Percentiles rank a stretch among this genome's conserved stretches.
These are phyloP conservation scores for Aspidiotus rigidus DNA, from an alignment of 2,888 invertebrate genomes.

Conservation along the genomic window DNA sequence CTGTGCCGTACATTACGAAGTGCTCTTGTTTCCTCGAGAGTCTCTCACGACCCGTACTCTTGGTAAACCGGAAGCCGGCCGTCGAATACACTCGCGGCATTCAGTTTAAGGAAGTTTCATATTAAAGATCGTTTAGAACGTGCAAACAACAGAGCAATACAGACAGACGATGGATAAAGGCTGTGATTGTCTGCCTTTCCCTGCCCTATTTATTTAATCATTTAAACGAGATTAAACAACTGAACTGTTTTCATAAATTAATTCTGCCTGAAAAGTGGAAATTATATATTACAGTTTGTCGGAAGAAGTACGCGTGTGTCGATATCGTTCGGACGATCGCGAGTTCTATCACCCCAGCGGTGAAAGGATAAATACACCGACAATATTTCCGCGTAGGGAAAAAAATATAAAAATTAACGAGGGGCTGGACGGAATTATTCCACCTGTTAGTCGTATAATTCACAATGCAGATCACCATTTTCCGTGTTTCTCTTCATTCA, in stretches of 20 bases:
- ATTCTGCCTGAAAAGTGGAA: slow-evolving; percentile 18
- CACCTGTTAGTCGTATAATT: slow-evolving; percentile 32
- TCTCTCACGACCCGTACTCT: slow-evolving; percentile 33
- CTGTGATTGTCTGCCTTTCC: slow-evolving; percentile 30
- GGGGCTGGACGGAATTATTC: slow-evolving; percentile 30
- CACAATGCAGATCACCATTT: slow-evolving; percentile 33
- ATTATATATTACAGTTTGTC: slow-evolving; percentile 17
- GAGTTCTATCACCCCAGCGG: not conserved
- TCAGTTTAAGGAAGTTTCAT: slow-evolving; percentile 32
- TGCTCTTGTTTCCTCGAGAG: slow-evolving; percentile 31
- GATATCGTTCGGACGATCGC: not conserved
- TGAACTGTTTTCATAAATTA: slow-evolving; percentile 16
- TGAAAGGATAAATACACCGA: not conserved
- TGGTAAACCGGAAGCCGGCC: slow-evolving; percentile 30
- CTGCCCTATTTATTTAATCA: slow-evolving; percentile 27
- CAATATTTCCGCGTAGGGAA: not conserved
- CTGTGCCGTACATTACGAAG: slow-evolving; percentile 25
- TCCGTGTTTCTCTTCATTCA: slow-evolving; percentile 25
- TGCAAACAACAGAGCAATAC: slow-evolving; percentile 31
- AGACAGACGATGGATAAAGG: slow-evolving; percentile 30
- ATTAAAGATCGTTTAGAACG: slow-evolving; percentile 32
- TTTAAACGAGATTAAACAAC: slow-evolving; percentile 29
- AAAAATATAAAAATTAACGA: not conserved
- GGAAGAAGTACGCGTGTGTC: not conserved
- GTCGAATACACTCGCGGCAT: slow-evolving; percentile 29